Conservation (phyloP, 2,888 invertebrate species). For the Nemapogon koenigi region DNA sequence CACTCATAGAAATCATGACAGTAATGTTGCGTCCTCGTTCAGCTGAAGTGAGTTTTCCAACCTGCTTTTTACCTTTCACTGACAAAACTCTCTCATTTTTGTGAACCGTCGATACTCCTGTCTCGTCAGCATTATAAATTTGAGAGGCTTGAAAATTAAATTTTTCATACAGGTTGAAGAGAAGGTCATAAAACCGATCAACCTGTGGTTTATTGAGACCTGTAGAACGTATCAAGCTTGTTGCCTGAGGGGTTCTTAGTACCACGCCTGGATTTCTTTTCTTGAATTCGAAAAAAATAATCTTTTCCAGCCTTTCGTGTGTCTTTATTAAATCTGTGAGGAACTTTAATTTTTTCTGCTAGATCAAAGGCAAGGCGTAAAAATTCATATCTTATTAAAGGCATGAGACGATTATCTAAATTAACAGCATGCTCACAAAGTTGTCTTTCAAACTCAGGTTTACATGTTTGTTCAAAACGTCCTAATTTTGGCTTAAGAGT, state of each 20-base stretch:
- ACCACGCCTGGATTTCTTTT: constrained; percentile 12
- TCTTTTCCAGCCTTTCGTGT: constrained; percentile 4
- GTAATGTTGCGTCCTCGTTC: constrained; percentile 12
- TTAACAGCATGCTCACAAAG: constrained; percentile 12
- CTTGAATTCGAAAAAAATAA: constrained; percentile 9
- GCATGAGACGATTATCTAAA: constrained; percentile 13
- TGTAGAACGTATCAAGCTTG: constrained; percentile 11
- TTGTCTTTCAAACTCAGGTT: constrained; percentile 12
- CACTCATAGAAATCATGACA: constrained; percentile 8
- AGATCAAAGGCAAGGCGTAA: constrained; percentile 12
- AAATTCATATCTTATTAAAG: constrained; percentile 13
- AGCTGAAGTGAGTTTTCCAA: constrained; percentile 14
- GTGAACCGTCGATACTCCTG: constrained; percentile 11
- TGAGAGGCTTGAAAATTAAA: constrained; percentile 9
- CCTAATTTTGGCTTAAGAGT: constrained; percentile 14
- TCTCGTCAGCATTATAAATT: constrained; percentile 14
- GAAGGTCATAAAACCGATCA: constrained; percentile 12
- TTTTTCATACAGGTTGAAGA: constrained; percentile 10
- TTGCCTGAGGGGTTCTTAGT: constrained; percentile 13
- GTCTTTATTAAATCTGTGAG: constrained; percentile 10
- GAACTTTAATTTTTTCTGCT: constrained; percentile 12
- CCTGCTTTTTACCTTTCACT: constrained; percentile 13
- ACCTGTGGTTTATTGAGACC: constrained; percentile 14
- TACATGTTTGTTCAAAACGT: constrained; percentile 13
- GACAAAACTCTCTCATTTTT: constrained; percentile 12